Percentiles rank a stretch among this genome's conserved stretches.
These are phyloP conservation scores for Hafferia zeledoni DNA, from an alignment of 2,797 vertebrate genomes.

Conservation along the genomic window DNA sequence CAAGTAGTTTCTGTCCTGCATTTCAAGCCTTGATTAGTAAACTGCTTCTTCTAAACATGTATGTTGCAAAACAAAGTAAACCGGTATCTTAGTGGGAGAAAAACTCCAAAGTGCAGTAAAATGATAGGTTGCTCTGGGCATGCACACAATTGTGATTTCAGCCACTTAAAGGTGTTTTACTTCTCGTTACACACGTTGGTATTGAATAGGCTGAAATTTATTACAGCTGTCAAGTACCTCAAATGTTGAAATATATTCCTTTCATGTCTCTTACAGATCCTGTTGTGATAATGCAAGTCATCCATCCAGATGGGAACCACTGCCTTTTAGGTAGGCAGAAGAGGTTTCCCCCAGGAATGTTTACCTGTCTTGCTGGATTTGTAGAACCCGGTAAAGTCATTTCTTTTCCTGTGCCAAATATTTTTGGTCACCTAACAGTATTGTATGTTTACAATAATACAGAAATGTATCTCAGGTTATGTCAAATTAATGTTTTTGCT, in stretches of 20 bases:
- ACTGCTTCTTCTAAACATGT: background rate
- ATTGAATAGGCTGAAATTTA: background rate
- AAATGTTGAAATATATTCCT: background rate
- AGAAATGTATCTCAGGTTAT: background rate
- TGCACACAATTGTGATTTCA: background rate
- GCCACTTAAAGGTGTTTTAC: background rate
- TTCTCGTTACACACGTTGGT: background rate
- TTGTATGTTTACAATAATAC: background rate
- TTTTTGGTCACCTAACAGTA: background rate
- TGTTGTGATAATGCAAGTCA: conserved; percentile 95
- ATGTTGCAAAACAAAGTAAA: background rate
- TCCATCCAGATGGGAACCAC: conserved; percentile 92
- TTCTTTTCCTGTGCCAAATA: background rate
- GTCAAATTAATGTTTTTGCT: background rate
- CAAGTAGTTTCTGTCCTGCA: background rate
- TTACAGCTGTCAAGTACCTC: background rate
- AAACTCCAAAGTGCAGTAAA: background rate
- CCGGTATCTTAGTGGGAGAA: background rate
- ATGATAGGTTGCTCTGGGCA: background rate
- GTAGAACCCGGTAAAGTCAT: conserved; percentile 88
- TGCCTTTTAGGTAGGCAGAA: conserved; percentile 94
- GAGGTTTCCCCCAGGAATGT: conserved; percentile 87
- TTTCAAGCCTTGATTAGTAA: background rate
- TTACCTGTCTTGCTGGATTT: conserved; percentile 95
- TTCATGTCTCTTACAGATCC: conserved; percentile 81